Base-by-base conservation (phyloP, 2,113 vertebrate genomes). In the Marmota flaviventris region DNA sequence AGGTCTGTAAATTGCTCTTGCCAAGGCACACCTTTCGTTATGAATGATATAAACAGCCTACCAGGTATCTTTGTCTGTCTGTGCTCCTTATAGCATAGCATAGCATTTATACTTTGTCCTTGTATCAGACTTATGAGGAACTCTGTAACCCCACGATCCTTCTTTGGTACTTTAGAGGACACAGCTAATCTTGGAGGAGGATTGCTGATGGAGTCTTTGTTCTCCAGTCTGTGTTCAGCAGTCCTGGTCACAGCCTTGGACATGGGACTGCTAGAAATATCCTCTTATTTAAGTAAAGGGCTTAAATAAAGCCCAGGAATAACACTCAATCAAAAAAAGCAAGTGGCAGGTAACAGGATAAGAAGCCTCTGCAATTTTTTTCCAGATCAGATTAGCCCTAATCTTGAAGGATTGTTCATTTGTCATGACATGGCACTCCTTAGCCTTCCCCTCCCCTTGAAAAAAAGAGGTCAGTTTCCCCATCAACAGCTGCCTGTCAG, bases 141-240 rank as follows among this genome's bases (percentile, higher is more conserved):
- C 8, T 77, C 17, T 82, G 69, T 6, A 78, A 89, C 75, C 20
- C 34, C 20, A 58, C 8, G 20, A 48, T 91, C 51, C 42, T 79
- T 87, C 61, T 95, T n/a, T 92, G 94, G 24, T 82, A 76, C 51
- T 37, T 65, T 18, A 42, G 63, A 92, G 56, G 83, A 39, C 76
- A 86, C 51, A 93, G 32, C 18, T 84, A 75, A 78, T 24, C 24
- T 58, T 56, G 29, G 27, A 61, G 27, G 45, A 83, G 18, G 51
- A n/a, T 24, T 56, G 63, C 39, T 20, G 14, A 75, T 69, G 32
- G 65, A 76, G 61, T 58, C 61, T 79, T 70, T 78, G 53, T 82
- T 89, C 65, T 96, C 24, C 61, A 63, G 61, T 63, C 61, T 63
- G 2, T 85, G 22, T 51, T 90, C 58, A 58, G 61, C 24, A 51